Evolutionary conservation across 2,888 invertebrate species (phyloP), one percentile per base, ranked within the genome.

Genomic region (Oligia fasciuncula): DNA sequence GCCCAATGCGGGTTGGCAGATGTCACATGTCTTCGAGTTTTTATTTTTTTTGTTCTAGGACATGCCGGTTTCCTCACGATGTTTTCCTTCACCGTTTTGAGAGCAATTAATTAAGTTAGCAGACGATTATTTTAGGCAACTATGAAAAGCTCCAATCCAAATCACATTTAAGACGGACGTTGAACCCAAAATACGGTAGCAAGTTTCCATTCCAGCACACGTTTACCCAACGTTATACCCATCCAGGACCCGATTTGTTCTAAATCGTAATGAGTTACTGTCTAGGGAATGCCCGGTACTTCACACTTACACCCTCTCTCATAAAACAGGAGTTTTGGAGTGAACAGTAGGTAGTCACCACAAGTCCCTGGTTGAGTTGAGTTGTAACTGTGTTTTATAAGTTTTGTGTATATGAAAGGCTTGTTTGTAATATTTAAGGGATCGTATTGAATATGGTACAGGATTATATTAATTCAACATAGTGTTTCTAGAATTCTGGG

Each of bases 311-410:
- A 79, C 63, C 74, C 75, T 77, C 82, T 77, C 83, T 86, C 88
- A 88, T 90, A 88, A 90, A 91, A 87, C 89, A 88, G 72, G 46
- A 67, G 60, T 81, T 80, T 84, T 49, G 62, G 79, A 83, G 88
- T 85, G 79, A 85, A 80, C 85, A 86, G 83, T 86, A 88, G 82
- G 83, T 86, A 88, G 82, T 85, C 83, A 78, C 63, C 74, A 46
- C 66, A 63, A 67, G 23, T 82, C 79, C 81, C 81, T 14, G 2
- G 73, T 46, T 35, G 75, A n/a, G 49, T 54, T 40, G 66, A 54
- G 23, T 62, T 80, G 43, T 68, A 62, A 46, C 63, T 68, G 29
- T 69, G 40, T 74, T 85, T 73, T 80, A 73, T 75, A 62, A 29
- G 43, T 62, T 76, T 74, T 57, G 6, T 84, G 54, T 67, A n/a